Evolutionary conservation across 1,140 invertebrate species (phyloP), one percentile per base, ranked within the genome.

Genomic region (Spodoptera frugiperda): DNA sequence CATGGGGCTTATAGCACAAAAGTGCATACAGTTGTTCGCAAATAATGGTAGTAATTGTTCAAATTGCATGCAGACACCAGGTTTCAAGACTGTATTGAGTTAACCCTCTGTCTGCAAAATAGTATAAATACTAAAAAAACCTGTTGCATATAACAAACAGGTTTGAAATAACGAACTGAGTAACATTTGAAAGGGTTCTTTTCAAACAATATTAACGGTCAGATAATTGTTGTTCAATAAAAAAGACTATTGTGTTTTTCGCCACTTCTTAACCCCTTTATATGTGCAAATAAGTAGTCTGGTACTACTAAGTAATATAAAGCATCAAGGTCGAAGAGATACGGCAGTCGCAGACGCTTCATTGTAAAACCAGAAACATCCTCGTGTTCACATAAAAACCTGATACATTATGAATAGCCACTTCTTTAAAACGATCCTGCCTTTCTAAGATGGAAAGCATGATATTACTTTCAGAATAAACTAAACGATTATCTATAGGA

Each of bases 121-220:
- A n/a, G n/a, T n/a, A 55, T 55, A 30, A 55, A 55, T 25, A 25
- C 53, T 5, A 25, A 30, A 59, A n/a, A 63, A 61, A 61, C 57
- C 33, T 61, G 57, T 61, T 61, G 8, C 14, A 15, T n/a, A n/a
- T n/a, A 9, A 33, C 33, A 44, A 61, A 61, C 57, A 61, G 57
- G 57, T 61, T 61, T 61, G 10, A 61, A 61, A 61, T 61, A 61
- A 61, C 57, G 57, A 61, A 30, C 17, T 12, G 57, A 25, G 59
- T 63, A 63, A 63, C 59, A 63, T 63, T 63, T 63, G 15, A 63
- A 44, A 11, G 59, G 59, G 59, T 63, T 63, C 15, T 44, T 63
- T 63, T 44, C 33, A 63, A 44, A 44, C 59, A 63, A 63, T 63
- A 63, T 63, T 63, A 63, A 63, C 33, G 59, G 59, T 63, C 33